phyloP scores from a whole-genome alignment of 2,113 vertebrate species.

The Noctilio leporinus region DNA sequence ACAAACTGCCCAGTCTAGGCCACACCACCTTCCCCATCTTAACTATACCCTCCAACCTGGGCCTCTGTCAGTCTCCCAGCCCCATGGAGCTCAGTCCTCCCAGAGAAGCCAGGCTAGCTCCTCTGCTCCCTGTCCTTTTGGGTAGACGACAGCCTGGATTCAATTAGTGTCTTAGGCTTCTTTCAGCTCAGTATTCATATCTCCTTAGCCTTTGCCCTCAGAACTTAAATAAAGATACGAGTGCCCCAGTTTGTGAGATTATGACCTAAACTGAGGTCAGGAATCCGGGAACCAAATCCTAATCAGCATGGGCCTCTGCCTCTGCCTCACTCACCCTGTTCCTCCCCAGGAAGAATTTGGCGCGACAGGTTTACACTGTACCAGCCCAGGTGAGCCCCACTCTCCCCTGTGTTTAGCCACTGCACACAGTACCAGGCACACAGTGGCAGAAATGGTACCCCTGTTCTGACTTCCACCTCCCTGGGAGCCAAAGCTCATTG shows the following conservation, averaged over 20 bases:
- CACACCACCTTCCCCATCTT: neutral
- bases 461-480: neutral
- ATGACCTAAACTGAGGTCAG: neutral
- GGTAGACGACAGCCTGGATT: neutral
- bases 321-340: neutral
- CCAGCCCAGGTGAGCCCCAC: neutral
- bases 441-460: neutral
- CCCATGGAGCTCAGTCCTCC: neutral
- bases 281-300: neutral
- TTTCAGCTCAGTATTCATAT: neutral
- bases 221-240: neutral
- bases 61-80: neutral
- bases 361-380: conserved; percentile 1
- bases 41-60: neutral
- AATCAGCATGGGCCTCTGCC: neutral
- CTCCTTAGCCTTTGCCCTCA: neutral
- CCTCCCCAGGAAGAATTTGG: neutral
- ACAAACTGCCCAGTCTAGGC: neutral
- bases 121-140: neutral
- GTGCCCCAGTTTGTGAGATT: neutral
- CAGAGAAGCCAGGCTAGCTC: neutral
- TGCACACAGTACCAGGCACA: conserved; percentile 26
- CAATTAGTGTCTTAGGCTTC: neutral
- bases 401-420: neutral
- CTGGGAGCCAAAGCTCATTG: neutral